Conservation (phyloP, 92 coral and sea anemone species). For the Phenganax subtilis region DNA sequence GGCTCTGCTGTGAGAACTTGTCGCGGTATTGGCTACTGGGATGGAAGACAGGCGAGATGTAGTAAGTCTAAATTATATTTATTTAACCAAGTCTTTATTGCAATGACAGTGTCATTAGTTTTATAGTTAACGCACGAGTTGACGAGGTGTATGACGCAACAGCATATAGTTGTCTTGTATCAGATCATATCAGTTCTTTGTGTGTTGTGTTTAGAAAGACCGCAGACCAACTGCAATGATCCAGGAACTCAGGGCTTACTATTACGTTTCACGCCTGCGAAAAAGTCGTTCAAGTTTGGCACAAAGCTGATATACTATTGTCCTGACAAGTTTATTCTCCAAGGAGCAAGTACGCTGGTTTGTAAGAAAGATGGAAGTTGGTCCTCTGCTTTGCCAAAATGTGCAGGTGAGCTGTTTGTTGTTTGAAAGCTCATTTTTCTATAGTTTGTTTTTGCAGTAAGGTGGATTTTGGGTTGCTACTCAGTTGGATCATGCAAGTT, state of each 20-base stretch:
- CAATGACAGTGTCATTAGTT: no score
- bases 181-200: no score
- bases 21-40: slow-evolving; percentile 32
- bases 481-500: background rate
- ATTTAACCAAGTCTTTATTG: no score
- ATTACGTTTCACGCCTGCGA: background rate
- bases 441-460: no score
- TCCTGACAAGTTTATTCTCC: slow-evolving; percentile 8
- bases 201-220: background rate
- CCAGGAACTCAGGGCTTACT: slow-evolving; percentile 10
- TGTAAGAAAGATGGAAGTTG: slow-evolving; percentile 20
- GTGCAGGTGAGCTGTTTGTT: background rate
- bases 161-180: no score
- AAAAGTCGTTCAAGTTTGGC: slow-evolving; percentile 3
- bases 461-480: background rate
- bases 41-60: slow-evolving; percentile 17
- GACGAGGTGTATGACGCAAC: no score
- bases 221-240: background rate
- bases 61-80: background rate
- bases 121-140: no score
- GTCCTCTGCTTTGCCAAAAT: slow-evolving; percentile 4
- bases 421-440: background rate
- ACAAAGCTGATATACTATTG: slow-evolving; percentile 15
- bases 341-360: background rate
- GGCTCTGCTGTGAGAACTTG: slow-evolving; percentile 25